Base-by-base conservation (phyloP, 2,888 invertebrate species). In the Eupithecia centaureata region DNA sequence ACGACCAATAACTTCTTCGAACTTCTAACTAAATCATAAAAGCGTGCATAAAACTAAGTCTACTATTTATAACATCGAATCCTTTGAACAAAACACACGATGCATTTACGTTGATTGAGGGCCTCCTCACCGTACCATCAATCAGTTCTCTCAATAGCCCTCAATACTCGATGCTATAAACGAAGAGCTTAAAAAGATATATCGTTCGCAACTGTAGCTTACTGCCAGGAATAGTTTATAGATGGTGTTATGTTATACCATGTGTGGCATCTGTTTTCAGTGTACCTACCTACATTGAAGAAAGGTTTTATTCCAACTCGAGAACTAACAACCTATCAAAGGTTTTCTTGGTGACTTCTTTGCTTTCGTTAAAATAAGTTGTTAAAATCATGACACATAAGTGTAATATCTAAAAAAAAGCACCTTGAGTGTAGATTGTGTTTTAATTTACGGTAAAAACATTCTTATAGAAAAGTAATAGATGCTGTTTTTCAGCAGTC, bases 191-290 rank as follows among this genome's bases (percentile, higher is more conserved):
- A 73, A 77, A 76, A 76, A 76, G 77, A 77, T 77, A 74, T 68
- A 81, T 79, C 72, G 75, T 74, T 78, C 68, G 64, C 76, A 78
- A 73, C 73, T 79, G 68, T 65, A 60, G 63, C 68, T 76, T 73
- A 76, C 73, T 76, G 78, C 79, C 77, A 71, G 76, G 79, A 82
- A 83, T 84, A 83, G 80, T 61, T 54, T 63, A 78, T 77, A 57
- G 66, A 47, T 61, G 65, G 74, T 54, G 33, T 7, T 57, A 38
- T 54, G 33, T 7, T 57, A 38, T 27, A 58, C 51, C 33, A 62
- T 63, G 59, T 67, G 63, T 63, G 62, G 42, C 38, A 35, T n/a
- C n/a, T n/a, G n/a, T n/a, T n/a, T n/a, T n/a, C n/a, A n/a, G n/a
- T n/a, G n/a, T n/a, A n/a, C n/a, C n/a, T n/a, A n/a, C n/a, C n/a